A percentile compares a stretch with the other conserved stretches of the same genome.
Evolutionary conservation across 2,797 vertebrate species (phyloP).

Genomic region (Jordanella pulchra): DNA sequence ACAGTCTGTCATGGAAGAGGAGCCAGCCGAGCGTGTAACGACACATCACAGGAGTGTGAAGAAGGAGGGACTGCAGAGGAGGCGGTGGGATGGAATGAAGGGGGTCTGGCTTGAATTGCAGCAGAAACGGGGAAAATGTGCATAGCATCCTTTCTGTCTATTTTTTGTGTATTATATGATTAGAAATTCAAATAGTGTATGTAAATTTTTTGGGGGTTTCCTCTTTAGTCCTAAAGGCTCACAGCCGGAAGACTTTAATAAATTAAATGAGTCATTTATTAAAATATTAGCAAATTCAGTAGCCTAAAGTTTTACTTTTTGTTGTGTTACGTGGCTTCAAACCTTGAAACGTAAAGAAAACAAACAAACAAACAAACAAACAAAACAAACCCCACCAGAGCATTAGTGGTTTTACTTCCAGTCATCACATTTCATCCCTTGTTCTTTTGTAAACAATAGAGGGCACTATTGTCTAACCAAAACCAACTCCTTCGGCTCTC

Average conservation of each 20-base stretch:
- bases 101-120: constrained; percentile 41
- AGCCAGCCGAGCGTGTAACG: constrained; percentile 84
- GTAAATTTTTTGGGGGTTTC: neutral
- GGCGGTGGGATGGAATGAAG: constrained; percentile 40
- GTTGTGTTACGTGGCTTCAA: neutral
- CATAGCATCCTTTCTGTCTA: constrained; percentile 14
- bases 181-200: neutral
- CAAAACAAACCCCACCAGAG: constrained; percentile 27
- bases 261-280: neutral
- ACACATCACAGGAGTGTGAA: constrained; percentile 81
- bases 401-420: constrained; percentile 24
- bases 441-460: constrained; percentile 72
- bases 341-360: neutral
- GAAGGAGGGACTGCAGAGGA: constrained; percentile 69
- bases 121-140: constrained; percentile 39
- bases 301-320: neutral
- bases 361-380: too few species aligned
- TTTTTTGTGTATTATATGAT: constrained; percentile 13
- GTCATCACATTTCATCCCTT: constrained; percentile 5
- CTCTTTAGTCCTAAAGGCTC: neutral
- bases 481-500: constrained; percentile 40
- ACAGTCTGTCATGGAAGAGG: constrained; percentile 88
- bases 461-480: constrained; percentile 82
- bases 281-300: neutral
- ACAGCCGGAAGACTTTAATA: neutral